Conservation (phyloP, 30 jellyfish, hydroid and myxozoan genomes). For the Morbakka virulenta region DNA sequence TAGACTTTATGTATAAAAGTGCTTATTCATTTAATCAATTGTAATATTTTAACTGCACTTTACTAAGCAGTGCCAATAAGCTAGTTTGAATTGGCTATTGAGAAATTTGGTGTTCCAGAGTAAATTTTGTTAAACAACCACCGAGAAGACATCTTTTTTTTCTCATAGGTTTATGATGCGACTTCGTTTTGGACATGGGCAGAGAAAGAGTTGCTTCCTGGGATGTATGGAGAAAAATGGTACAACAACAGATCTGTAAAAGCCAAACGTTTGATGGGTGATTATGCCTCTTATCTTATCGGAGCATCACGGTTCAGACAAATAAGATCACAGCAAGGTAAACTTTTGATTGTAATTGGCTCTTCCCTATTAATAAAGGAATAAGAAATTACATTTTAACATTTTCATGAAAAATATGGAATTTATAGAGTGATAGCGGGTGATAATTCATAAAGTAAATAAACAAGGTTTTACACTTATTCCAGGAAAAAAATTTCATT, state of each 20-base stretch:
- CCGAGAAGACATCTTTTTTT: too few relatives aligned
- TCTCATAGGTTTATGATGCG: constrained; percentile 24
- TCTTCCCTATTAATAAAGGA: not conserved
- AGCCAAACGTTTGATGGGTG: constrained; percentile 46
- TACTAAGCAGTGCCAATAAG: too few relatives aligned
- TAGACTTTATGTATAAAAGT: constrained; percentile 29
- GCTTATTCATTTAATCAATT: not conserved
- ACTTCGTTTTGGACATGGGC: constrained; percentile 73
- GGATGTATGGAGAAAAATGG: constrained; percentile 49
- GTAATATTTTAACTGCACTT: too few relatives aligned
- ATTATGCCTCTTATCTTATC: constrained; percentile 39
- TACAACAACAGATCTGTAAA: constrained; percentile 29
- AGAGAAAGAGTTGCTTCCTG: constrained; percentile 16
- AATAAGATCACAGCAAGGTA: constrained; percentile 57
- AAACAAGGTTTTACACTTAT: too few relatives aligned
- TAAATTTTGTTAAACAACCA: too few relatives aligned
- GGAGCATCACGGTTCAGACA: constrained; percentile 82
- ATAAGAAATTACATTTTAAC: too few relatives aligned
- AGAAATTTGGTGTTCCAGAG: too few relatives aligned
- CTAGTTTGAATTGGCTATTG: too few relatives aligned
- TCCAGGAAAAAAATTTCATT: too few relatives aligned
- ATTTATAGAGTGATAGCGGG: too few relatives aligned
- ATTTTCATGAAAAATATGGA: too few relatives aligned
- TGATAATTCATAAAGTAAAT: too few relatives aligned
- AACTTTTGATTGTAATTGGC: not conserved